Evolutionary conservation across 1,140 invertebrate genomes (phyloP), one percentile per base, ranked within the genome.

Genomic region (Procambarus clarkii): DNA sequence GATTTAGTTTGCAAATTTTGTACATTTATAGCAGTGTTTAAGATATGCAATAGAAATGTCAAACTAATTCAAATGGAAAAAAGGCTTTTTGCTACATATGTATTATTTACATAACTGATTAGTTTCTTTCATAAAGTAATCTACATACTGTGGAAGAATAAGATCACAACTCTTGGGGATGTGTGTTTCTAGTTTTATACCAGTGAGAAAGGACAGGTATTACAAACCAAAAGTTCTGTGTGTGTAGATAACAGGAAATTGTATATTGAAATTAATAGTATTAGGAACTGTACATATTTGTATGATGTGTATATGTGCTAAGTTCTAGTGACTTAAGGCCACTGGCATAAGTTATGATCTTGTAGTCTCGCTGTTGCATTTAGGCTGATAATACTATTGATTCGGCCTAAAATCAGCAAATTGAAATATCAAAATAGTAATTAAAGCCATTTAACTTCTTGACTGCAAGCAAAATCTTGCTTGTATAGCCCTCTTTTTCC

Each of bases 401-500:
- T 34, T 77, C 13, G 45, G 74, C 50, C 54, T 76, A 69, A 76
- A 77, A 58, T 50, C 85, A 86, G 85, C 85, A 78, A 60, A 78
- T 64, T 34, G 48, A 78, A 50, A 86, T 86, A 86, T 86, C 85
- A 86, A 86, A 86, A 76, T 78, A 77, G 71, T 45, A 60, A 50
- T 58, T 58, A 54, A 50, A 48, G 54, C 45, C 46, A 45, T 78
- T 24, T 86, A 77, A 34, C 48, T 54, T 54, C 50, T 64, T 78
- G 74, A 77, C 85, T 78, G 74, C 76, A 44, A 86, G 45, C 46
- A 60, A 71, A 76, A 54, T 69, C 74, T 86, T 11, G 34, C 34
- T 86, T 78, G 74, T 78, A 50, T 18, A 76, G 74, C 85, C 85
- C 85, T 78, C 85, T 86, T 86, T 69, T 71, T 86, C 84, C 48